Percentiles rank a stretch among this genome's conserved stretches.
phyloP scores from a whole-genome alignment of 2,888 invertebrate species.

The Macaria notata region DNA sequence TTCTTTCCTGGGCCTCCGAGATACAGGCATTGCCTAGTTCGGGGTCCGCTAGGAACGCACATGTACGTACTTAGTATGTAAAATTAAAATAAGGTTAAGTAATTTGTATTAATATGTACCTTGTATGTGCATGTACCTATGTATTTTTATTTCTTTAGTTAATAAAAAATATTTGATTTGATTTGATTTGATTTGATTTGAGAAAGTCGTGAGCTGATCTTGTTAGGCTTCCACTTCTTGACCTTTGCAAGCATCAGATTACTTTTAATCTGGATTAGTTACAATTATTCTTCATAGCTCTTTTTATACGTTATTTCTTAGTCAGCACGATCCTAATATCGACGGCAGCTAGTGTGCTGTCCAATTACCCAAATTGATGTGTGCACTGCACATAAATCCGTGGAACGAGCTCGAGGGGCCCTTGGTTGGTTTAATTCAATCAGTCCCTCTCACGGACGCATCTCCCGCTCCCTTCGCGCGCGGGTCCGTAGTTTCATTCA shows the following conservation, averaged over 20 bases:
- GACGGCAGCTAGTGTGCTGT: conserved; percentile 38
- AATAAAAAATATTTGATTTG: too few species aligned
- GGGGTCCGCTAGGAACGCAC: too few species aligned
- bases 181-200: too few species aligned
- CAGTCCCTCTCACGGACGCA: conserved; percentile 47
- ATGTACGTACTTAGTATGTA: too few species aligned
- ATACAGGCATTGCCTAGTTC: too few species aligned
- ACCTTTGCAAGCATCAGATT: conserved; percentile 6
- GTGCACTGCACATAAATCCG: conserved; percentile 69
- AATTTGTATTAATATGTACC: too few species aligned
- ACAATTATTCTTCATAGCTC: too few species aligned
- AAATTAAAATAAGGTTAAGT: too few species aligned
- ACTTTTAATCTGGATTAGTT: too few species aligned
- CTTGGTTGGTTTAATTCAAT: conserved; percentile 70
- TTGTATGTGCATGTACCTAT: too few species aligned
- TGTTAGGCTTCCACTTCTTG: conserved; percentile 13
- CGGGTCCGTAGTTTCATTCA: conserved; percentile 35
- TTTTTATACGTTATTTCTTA: background rate
- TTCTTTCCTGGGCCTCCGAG: too few species aligned
- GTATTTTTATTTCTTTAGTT: too few species aligned
- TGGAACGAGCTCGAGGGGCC: conserved; percentile 59
- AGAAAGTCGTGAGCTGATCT: conserved; percentile 15
- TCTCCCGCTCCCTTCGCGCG: conserved; percentile 31
- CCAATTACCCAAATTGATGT: conserved; percentile 77
- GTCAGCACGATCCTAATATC: conserved; percentile 9